phyloP scores from a whole-genome alignment of 2,113 vertebrate species.

The Butorides virescens region DNA sequence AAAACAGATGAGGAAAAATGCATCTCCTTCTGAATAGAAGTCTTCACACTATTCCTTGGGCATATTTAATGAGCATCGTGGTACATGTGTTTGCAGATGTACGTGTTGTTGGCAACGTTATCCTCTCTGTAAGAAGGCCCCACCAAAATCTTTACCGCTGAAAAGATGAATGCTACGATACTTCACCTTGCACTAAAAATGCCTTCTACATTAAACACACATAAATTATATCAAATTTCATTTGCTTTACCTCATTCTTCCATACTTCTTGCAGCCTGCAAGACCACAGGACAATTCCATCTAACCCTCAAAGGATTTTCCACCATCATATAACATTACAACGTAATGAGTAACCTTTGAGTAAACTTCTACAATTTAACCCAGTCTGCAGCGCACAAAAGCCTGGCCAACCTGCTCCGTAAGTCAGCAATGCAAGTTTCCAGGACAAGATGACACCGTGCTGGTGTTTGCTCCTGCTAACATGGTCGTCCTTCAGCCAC shows the following conservation, averaged over 20 bases:
- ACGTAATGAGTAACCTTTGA: slow-evolving; percentile 3
- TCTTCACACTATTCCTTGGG: not conserved
- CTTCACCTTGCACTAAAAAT: not conserved
- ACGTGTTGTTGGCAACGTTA: not conserved
- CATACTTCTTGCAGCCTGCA: not conserved
- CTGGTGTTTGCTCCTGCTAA: not conserved
- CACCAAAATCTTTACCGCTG: not conserved
- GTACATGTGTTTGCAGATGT: not conserved
- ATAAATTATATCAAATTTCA: not conserved
- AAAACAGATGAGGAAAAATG: slow-evolving; percentile 19
- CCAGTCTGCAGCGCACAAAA: not conserved
- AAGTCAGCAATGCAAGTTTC: not conserved
- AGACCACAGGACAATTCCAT: slow-evolving; percentile 17
- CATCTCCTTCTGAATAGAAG: not conserved
- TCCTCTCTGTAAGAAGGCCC: not conserved
- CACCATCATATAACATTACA: not conserved
- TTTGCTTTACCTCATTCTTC: slow-evolving; percentile 4
- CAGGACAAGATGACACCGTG: not conserved
- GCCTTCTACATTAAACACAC: not conserved
- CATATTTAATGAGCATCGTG: not conserved
- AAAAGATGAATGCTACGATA: not conserved
- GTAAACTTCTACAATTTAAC: not conserved
- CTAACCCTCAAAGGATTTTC: slow-evolving; percentile 18
- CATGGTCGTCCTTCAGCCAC: not conserved
- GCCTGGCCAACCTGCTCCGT: not conserved